Percentiles rank a stretch among this genome's conserved stretches.
phyloP scores from a whole-genome alignment of 2,797 vertebrate species.

The Hephaestus fuliginosus region DNA sequence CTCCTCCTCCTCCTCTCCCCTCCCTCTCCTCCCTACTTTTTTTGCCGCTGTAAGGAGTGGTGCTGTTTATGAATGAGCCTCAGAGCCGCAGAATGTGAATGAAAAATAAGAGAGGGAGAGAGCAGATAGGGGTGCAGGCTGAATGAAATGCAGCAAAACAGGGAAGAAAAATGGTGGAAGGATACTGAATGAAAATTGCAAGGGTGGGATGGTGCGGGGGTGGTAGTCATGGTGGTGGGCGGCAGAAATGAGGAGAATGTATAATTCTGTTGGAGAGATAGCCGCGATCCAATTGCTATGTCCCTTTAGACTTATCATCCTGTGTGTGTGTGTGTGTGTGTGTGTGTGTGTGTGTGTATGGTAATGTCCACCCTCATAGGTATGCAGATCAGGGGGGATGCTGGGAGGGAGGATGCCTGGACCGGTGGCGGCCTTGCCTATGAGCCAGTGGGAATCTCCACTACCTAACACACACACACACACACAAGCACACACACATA shows the following conservation, averaged over 20 bases:
- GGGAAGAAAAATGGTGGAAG: constrained; percentile 48
- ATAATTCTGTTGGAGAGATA: constrained; percentile 26
- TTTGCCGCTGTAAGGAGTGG: constrained; percentile 84
- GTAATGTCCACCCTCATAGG: constrained; percentile 51
- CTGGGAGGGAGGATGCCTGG: constrained; percentile 56
- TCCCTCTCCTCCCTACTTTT: constrained; percentile 18
- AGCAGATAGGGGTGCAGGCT: constrained; percentile 53
- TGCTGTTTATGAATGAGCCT: constrained; percentile 85
- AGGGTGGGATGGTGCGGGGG: constrained; percentile 23
- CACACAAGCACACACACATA: constrained; percentile 23
- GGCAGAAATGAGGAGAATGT: constrained; percentile 42
- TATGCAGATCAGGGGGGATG: constrained; percentile 70
- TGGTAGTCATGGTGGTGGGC: background rate
- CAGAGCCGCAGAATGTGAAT: constrained; percentile 80
- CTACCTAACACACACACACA: constrained; percentile 37
- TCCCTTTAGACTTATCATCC: constrained; percentile 9
- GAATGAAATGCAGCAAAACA: constrained; percentile 72
- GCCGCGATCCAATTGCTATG: background rate
- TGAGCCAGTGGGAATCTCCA: constrained; percentile 80
- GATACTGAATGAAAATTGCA: constrained; percentile 66
- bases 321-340: constrained; percentile 20
- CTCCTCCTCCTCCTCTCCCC: background rate
- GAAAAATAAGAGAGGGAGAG: constrained; percentile 65
- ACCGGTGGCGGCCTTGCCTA: constrained; percentile 55
- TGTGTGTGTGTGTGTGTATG: constrained; percentile 29